Evolutionary conservation across 2,113 vertebrate genomes (phyloP).

Genomic region (Puma concolor): DNA sequence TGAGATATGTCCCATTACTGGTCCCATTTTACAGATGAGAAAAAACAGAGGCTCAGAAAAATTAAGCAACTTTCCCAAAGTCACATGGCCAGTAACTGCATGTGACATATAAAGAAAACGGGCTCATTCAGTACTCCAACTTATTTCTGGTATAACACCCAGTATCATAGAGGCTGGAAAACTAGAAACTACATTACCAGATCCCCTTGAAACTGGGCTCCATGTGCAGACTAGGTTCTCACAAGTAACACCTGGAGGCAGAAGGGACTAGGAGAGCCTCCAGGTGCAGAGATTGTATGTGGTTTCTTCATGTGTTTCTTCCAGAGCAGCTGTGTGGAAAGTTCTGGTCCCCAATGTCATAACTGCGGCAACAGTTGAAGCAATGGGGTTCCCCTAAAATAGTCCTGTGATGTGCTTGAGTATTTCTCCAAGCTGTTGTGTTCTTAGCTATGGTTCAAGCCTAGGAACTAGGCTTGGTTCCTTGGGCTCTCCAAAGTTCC

Average conservation of each 20-base stretch:
- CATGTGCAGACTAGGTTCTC: neutral
- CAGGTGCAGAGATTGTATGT: neutral
- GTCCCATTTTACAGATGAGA: neutral
- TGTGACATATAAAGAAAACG: neutral
- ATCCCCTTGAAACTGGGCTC: neutral
- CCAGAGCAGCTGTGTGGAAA: neutral
- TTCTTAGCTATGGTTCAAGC: neutral
- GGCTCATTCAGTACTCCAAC: neutral
- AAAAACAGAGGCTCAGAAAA: neutral
- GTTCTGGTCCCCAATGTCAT: neutral
- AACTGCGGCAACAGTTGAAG: neutral
- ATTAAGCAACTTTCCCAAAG: neutral
- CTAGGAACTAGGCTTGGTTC: neutral
- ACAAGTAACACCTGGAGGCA: neutral
- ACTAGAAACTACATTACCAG: neutral
- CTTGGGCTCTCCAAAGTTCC: neutral
- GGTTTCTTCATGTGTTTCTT: neutral
- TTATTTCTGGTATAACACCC: neutral
- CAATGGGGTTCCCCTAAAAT: neutral
- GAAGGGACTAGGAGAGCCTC: neutral
- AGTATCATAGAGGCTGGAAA: neutral
- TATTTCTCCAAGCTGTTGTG: neutral
- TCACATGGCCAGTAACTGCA: neutral
- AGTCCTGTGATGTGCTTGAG: neutral
- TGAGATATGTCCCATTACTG: neutral